Evolutionary conservation across 1,140 invertebrate species (phyloP).

Genomic region (Musca domestica): DNA sequence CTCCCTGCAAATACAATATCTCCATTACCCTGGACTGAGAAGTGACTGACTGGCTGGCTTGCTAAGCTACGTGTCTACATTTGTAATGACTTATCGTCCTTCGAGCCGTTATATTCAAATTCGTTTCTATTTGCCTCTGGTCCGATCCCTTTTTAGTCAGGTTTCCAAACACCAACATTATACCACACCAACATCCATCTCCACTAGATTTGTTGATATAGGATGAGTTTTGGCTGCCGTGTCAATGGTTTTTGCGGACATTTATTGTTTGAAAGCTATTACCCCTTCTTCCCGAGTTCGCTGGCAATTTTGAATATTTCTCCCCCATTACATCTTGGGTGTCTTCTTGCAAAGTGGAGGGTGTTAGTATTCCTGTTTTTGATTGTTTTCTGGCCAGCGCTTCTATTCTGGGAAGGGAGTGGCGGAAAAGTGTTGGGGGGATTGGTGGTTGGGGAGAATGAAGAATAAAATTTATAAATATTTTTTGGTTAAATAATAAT

Average conservation of each 20-base stretch:
- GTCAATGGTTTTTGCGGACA: conserved; percentile 54
- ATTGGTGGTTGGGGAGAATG: too few relatives aligned
- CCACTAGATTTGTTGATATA: conserved; percentile 1
- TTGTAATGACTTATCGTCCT: conserved; percentile 29
- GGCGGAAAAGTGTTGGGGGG: too few relatives aligned
- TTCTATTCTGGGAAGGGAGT: too few relatives aligned
- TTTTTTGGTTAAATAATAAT: too few relatives aligned
- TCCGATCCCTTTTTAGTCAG: conserved; percentile 1
- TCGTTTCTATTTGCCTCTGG: background rate
- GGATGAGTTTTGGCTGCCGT: conserved; percentile 30
- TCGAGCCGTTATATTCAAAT: background rate
- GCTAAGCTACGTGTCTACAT: conserved; percentile 24
- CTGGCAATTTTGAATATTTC: conserved; percentile 13
- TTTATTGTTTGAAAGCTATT: conserved; percentile 56
- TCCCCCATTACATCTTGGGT: background rate
- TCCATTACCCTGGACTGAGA: background rate
- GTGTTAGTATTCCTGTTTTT: too few relatives aligned
- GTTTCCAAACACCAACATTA: background rate
- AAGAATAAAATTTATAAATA: too few relatives aligned
- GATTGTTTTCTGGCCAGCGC: too few relatives aligned
- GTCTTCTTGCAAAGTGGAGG: too few relatives aligned
- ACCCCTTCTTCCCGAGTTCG: conserved; percentile 35
- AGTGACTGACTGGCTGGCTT: background rate
- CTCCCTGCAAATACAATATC: background rate
- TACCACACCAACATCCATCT: too few relatives aligned